Conservation (phyloP, 1,140 invertebrate species). For the Drosophila nasuta region DNA sequence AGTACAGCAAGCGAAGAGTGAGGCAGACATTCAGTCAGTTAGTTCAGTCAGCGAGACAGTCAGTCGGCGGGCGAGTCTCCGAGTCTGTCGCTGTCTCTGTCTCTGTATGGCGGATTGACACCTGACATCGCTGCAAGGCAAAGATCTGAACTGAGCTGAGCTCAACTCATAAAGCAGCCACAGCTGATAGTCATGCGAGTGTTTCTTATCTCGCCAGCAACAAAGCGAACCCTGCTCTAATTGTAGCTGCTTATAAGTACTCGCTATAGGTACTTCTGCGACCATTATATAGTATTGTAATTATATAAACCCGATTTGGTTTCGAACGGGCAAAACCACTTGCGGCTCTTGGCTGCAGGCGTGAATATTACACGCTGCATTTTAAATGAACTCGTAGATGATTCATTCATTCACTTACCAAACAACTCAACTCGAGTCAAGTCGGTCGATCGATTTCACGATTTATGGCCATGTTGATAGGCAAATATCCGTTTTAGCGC, state of each 20-base stretch:
- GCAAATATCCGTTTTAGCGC: conserved; percentile 64
- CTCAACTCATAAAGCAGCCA: conserved; percentile 4
- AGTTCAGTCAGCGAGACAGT: not conserved
- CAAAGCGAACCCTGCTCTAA: conserved; percentile 13
- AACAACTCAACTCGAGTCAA: conserved; percentile 8
- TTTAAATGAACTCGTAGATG: conserved; percentile 45
- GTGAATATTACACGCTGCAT: conserved; percentile 48
- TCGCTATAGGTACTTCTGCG: conserved; percentile 10
- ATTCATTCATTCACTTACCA: conserved; percentile 45
- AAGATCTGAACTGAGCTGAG: not conserved
- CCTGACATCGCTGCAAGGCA: conserved; percentile 56
- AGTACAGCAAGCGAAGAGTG: conserved; percentile 26
- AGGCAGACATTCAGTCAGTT: conserved; percentile 12
- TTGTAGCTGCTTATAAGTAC: conserved; percentile 30
- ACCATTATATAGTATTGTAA: conserved; percentile 60
- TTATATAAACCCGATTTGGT: conserved; percentile 76
- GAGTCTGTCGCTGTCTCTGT: conserved; percentile 46
- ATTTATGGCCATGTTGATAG: conserved; percentile 80
- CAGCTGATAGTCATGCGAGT: conserved; percentile 32
- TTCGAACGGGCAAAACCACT: conserved; percentile 58
- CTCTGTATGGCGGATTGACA: conserved; percentile 61
- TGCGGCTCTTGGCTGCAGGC: conserved; percentile 52
- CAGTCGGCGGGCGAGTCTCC: conserved; percentile 1
- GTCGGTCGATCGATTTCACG: conserved; percentile 47
- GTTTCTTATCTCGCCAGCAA: conserved; percentile 8